Evolutionary conservation across 2,797 vertebrate genomes (phyloP).

Genomic region (Meda fulgida): DNA sequence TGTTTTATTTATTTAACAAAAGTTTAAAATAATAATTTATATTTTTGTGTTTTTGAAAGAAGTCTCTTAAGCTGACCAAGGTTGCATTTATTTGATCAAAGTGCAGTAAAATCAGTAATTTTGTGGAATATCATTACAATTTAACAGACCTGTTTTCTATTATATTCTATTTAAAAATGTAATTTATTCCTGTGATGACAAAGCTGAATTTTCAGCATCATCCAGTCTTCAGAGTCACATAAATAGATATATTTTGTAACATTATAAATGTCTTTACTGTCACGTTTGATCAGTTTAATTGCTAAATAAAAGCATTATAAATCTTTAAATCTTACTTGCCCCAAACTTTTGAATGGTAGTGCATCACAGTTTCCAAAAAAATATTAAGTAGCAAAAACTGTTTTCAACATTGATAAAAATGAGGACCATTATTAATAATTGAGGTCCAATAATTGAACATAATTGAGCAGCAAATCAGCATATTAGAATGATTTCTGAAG

Average conservation of each 20-base stretch:
- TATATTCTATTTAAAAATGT: not conserved
- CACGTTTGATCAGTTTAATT: too few relatives aligned
- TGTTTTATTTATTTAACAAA: not conserved
- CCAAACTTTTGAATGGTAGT: not conserved
- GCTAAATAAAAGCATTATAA: too few relatives aligned
- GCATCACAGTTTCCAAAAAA: not conserved
- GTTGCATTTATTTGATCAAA: not conserved
- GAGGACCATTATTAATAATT: too few relatives aligned
- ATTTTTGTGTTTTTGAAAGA: not conserved
- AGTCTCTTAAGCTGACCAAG: not conserved
- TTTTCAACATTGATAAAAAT: not conserved
- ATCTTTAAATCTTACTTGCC: not conserved
- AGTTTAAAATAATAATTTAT: not conserved
- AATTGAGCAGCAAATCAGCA: too few relatives aligned
- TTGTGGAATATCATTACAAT: not conserved
- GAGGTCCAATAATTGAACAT: too few relatives aligned
- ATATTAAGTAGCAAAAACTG: not conserved
- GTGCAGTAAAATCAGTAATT: not conserved
- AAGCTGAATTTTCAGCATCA: not conserved
- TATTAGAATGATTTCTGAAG: not conserved
- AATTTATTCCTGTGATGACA: not conserved
- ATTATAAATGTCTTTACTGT: too few relatives aligned
- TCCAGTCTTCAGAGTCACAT: not conserved
- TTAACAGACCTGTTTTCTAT: not conserved
- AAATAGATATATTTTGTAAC: too few relatives aligned